A percentile compares a stretch with the other conserved stretches of the same genome.
Conservation (phyloP, 2,888 invertebrate genomes). For the Itoplectis maculator region DNA sequence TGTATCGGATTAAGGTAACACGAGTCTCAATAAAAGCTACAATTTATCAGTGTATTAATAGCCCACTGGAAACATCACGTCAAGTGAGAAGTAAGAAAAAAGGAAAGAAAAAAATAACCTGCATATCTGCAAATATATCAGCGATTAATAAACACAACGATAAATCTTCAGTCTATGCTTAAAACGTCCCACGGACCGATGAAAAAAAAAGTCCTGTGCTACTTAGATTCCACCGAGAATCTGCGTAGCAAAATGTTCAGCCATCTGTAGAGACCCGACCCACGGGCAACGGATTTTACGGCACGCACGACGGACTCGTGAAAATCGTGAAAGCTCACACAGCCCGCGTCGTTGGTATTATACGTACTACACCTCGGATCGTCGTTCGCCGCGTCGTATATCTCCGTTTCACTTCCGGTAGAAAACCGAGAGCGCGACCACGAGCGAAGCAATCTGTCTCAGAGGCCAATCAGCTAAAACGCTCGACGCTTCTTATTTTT, state of each 20-base stretch:
- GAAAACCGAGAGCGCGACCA: slow-evolving; percentile 35
- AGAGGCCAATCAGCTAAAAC: slow-evolving; percentile 47
- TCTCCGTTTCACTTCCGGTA: slow-evolving; percentile 45
- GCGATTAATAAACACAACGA: neutral
- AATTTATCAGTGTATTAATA: neutral
- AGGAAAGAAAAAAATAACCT: neutral
- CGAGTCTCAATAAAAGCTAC: neutral
- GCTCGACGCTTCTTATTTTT: neutral
- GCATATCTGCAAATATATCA: neutral
- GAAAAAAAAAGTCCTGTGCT: neutral
- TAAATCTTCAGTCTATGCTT: neutral
- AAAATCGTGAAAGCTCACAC: slow-evolving; percentile 41
- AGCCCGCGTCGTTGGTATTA: neutral
- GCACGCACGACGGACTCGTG: slow-evolving; percentile 30
- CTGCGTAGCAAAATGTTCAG: neutral
- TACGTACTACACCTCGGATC: slow-evolving; percentile 18
- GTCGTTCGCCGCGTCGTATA: slow-evolving; percentile 15
- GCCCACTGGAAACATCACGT: neutral
- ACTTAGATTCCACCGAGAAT: neutral
- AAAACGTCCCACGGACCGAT: no score
- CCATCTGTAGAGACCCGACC: neutral
- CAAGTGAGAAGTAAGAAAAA: no score
- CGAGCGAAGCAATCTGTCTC: slow-evolving; percentile 29
- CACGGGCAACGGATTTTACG: neutral
- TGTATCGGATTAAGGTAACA: neutral